Base-by-base conservation (phyloP, 2,797 vertebrate genomes). In the Tokudaia muenninki region DNA sequence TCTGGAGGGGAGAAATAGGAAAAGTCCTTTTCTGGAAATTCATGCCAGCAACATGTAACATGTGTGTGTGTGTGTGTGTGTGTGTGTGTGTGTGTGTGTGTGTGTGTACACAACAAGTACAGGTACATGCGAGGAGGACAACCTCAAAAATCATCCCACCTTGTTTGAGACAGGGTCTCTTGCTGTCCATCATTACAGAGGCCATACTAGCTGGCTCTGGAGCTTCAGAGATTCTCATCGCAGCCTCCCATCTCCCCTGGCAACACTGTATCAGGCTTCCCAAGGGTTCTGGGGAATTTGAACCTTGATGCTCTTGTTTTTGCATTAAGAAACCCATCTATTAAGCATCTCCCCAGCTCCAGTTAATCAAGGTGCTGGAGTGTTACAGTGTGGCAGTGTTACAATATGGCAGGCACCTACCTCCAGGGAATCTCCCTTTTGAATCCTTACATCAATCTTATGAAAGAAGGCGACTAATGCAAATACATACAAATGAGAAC, bases 391-490 rank as follows among this genome's bases (percentile, higher is more conserved):
- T 37, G 26, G 29, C 26, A 41, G 10, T 0, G 1, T 82, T 37
- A 59, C 21, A 70, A 0, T 0, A 6, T 11, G 2, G 13, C 37
- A 16, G 52, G 37, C 34, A 13, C 9, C 44, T 12, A 13, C 12
- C 44, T 12, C 10, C 7, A 37, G 19, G 29, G 2, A 4, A 0
- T n/a, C 84, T 80, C 47, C 37, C 61, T 72, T 37, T 11, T 47
- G 75, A 50, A 50, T 41, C 82, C 57, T 72, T 37, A 55, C 10
- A 9, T 72, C 31, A 55, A 8, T 37, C 37, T 63, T n/a, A 8
- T 6, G 34, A 92, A 31, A 77, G 7, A 95, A 26, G 82, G n/a
- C 8, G 17, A 6, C 34, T 29, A 41, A 34, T 0, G 34, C 29
- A 65, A 24, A 2, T 34, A 44, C 7, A n/a, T 19, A 44, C 26